Base-by-base conservation (phyloP, 1,140 invertebrate genomes). In the Pemphigus obesinymphae region DNA sequence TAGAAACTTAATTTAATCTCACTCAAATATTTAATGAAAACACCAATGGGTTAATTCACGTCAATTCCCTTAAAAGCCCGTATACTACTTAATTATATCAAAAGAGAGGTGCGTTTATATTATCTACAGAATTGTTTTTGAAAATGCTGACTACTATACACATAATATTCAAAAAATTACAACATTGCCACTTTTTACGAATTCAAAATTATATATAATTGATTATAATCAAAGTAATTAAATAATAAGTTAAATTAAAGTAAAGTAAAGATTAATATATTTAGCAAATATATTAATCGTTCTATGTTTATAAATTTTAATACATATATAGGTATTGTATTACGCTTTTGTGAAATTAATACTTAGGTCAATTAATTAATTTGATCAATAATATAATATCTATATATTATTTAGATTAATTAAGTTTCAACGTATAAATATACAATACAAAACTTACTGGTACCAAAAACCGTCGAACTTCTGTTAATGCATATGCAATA, bases 401-500 rank as follows among this genome's bases (percentile, higher is more conserved):
- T 8, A 34, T 34, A 10, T 37, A 5, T 15, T 68, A 23, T 68
- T 40, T 40, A 3, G 4, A 23, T 70, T 70, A 70, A 23, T 70
- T 70, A 70, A 8, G 40, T 45, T 68, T 15, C 11, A 43, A 26
- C 13, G 23, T 43, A 23, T 37, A 50, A 50, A 48, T 50, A n/a
- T 11, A n/a, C 5, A n/a, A n/a, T 34, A 66, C 34, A 50, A 26
- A 43, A 89, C 90, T 89, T 86, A 92, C 92, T 85, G 92, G 92
- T 82, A 93, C 92, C 83, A 93, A 86, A 87, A 92, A 93, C 84
- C 91, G 89, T 84, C 92, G 88, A 43, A 96, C 90, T 89, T 96
- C 94, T 29, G 92, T 91, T 50, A 96, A 87, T 10, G 94, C 94
- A 85, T 93, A 94, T 20, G 94, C 92, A 53, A 97, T 93, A 83